These are phyloP conservation scores for Mythimna vitellina DNA, from an alignment of 2,888 invertebrate species.

Conservation along the genomic window DNA sequence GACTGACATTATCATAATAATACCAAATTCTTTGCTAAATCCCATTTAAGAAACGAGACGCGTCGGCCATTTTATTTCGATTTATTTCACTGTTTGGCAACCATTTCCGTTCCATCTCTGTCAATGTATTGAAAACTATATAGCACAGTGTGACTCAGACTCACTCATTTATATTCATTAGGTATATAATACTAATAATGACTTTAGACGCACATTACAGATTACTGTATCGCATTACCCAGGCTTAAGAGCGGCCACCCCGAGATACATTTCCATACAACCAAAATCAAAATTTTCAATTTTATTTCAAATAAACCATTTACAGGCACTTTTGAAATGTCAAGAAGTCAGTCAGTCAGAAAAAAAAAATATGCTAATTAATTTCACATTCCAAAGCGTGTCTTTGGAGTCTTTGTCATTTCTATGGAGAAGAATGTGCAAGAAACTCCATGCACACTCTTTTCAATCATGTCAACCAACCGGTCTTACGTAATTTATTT, in stretches of 20 bases:
- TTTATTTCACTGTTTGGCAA: constrained; percentile 14
- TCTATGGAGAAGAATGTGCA: too few species aligned
- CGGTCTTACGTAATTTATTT: too few species aligned
- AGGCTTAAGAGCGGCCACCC: background rate
- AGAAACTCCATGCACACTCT: too few species aligned
- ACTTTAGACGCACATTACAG: background rate
- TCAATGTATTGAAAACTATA: background rate
- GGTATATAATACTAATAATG: background rate
- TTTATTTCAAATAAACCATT: too few species aligned
- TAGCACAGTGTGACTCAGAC: constrained; percentile 5
- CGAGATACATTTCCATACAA: too few species aligned
- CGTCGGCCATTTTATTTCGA: constrained; percentile 3
- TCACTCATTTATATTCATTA: background rate
- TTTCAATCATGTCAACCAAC: too few species aligned
- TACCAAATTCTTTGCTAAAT: background rate
- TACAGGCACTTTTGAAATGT: too few species aligned
- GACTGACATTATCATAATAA: background rate
- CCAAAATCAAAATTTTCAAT: too few species aligned
- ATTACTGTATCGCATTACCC: background rate
- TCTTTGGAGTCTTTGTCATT: too few species aligned
- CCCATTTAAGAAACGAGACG: background rate
- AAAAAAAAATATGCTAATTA: too few species aligned
- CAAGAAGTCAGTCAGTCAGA: too few species aligned
- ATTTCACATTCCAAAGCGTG: too few species aligned
- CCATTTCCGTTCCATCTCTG: constrained; percentile 10